phyloP scores from a whole-genome alignment of 1,140 invertebrate species.

The Macrobrachium nipponense region DNA sequence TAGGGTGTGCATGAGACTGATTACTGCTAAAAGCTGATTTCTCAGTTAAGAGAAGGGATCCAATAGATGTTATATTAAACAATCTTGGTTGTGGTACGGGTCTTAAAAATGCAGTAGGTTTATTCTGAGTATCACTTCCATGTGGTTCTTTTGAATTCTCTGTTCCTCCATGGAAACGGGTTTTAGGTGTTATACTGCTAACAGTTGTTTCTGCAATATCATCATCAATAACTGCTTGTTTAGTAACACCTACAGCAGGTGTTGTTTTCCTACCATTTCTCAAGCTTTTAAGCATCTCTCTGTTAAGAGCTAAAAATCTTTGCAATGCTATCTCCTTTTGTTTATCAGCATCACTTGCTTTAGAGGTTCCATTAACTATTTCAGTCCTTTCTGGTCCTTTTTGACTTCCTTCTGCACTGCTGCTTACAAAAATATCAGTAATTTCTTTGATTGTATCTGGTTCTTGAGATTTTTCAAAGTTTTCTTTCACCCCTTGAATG shows the following conservation, averaged over 20 bases:
- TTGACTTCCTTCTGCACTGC: too few relatives aligned
- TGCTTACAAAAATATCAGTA: too few relatives aligned
- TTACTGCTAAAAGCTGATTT: neutral
- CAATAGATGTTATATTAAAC: neutral
- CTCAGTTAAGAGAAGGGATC: neutral
- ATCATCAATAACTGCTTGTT: too few relatives aligned
- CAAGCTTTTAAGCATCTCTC: constrained; percentile 8
- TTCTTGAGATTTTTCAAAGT: too few relatives aligned
- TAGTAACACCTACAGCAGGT: neutral
- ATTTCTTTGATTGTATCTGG: too few relatives aligned
- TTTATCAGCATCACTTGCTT: neutral
- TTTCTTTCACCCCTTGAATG: too few relatives aligned
- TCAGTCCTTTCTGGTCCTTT: too few relatives aligned
- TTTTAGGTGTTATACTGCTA: neutral
- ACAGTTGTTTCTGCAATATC: too few relatives aligned
- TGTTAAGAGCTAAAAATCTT: constrained; percentile 32
- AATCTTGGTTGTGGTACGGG: neutral
- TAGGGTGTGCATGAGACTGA: neutral
- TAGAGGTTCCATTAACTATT: neutral
- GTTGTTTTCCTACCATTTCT: constrained; percentile 2
- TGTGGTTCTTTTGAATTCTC: neutral
- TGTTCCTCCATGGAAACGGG: neutral
- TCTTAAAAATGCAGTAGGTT: neutral
- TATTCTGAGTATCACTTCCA: neutral
- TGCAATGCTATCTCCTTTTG: neutral